Evolutionary conservation across 2,113 vertebrate species (phyloP).

Genomic region (Lepus timidus): DNA sequence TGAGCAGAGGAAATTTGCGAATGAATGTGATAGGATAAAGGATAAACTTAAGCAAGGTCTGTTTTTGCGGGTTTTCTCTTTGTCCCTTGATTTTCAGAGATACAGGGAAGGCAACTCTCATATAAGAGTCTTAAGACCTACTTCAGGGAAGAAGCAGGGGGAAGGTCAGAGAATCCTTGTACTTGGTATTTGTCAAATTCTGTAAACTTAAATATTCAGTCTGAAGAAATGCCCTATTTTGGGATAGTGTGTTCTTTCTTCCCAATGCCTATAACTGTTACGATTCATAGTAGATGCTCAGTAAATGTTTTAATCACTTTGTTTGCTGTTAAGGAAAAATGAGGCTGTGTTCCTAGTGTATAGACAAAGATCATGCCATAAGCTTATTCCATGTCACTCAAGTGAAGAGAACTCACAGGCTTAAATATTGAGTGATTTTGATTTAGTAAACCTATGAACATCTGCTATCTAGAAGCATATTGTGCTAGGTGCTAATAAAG

Average conservation of each 20-base stretch:
- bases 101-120: no score
- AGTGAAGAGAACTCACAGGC: not conserved
- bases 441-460: constrained; percentile 15
- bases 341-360: constrained; percentile 15
- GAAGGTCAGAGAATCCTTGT: not conserved
- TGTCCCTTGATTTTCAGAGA: not conserved
- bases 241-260: not conserved
- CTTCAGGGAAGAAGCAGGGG: not conserved
- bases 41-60: not conserved
- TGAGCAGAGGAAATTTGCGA: not conserved
- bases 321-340: constrained; percentile 30
- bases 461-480: not conserved
- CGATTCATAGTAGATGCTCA: constrained; percentile 49
- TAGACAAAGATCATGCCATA: not conserved
- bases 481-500: constrained; percentile 18
- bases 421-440: constrained; percentile 13
- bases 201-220: not conserved
- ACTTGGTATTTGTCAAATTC: not conserved
- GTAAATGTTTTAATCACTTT: constrained; percentile 40
- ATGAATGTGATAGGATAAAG: not conserved
- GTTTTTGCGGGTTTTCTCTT: not conserved
- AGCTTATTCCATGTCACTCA: not conserved
- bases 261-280: not conserved
- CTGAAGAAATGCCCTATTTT: not conserved
- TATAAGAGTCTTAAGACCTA: not conserved